Percentiles rank a stretch among this genome's conserved stretches.
Conservation (phyloP, 2,113 vertebrate species). For the Reinhardtius hippoglossoides region DNA sequence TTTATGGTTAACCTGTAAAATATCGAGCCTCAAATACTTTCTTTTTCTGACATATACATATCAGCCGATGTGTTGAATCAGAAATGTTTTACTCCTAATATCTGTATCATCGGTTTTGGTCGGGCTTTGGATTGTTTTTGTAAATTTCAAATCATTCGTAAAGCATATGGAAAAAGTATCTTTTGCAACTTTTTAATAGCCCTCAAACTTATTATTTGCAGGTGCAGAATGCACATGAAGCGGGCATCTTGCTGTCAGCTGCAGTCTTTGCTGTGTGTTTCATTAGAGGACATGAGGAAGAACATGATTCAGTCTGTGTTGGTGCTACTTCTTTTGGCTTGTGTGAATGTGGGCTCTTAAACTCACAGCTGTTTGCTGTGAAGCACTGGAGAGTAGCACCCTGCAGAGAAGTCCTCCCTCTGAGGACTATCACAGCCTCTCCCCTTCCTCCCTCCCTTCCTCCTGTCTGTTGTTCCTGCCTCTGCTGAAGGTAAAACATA, state of each 20-base stretch:
- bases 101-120: no score
- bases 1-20: no score
- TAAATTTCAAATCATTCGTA: no score
- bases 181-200: no score
- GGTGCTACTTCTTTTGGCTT: slow-evolving; percentile 14
- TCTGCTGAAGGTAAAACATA: slow-evolving; percentile 25
- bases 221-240: neutral
- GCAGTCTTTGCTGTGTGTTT: slow-evolving; percentile 15
- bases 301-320: slow-evolving; percentile 15
- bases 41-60: no score
- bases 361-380: slow-evolving; percentile 43
- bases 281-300: slow-evolving; percentile 19
- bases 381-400: slow-evolving; percentile 15
- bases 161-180: no score
- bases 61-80: no score
- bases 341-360: slow-evolving; percentile 24
- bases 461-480: neutral
- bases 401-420: slow-evolving; percentile 32
- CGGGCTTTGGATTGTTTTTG: no score
- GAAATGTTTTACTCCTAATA: no score
- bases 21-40: no score
- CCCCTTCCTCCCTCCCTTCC: neutral
- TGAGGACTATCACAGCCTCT: slow-evolving; percentile 5
- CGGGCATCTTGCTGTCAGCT: slow-evolving; percentile 21
- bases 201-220: no score